Evolutionary conservation across 2,113 vertebrate species (phyloP).

Genomic region (Pardalotus punctatus): DNA sequence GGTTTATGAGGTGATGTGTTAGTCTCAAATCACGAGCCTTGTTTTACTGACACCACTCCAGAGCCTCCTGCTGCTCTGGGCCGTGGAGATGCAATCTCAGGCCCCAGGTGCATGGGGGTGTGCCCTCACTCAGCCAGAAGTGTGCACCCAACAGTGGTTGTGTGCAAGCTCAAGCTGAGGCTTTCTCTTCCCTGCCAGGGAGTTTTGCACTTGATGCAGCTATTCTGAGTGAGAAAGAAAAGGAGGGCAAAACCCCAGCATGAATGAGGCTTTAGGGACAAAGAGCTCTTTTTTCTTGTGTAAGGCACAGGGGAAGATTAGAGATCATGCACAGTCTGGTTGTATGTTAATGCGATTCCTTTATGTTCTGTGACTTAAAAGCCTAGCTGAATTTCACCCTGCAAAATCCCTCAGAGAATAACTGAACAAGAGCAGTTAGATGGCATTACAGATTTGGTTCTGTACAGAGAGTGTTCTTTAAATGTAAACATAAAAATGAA

Average conservation of each 20-base stretch:
- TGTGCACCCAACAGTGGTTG: neutral
- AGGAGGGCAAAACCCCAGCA: neutral
- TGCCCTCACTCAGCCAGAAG: neutral
- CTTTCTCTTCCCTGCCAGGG: neutral
- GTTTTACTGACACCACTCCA: neutral
- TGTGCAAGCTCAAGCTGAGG: neutral
- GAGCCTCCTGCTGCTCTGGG: neutral
- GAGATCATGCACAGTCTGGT: neutral
- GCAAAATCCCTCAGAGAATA: neutral
- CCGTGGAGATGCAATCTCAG: neutral
- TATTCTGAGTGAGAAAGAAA: neutral
- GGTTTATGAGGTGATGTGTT: neutral
- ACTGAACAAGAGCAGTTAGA: neutral
- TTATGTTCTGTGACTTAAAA: neutral
- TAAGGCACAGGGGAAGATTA: neutral
- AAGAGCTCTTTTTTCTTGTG: neutral
- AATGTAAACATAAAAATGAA: neutral
- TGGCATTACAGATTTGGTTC: neutral
- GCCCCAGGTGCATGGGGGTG: neutral
- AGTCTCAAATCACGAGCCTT: neutral
- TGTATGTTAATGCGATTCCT: neutral
- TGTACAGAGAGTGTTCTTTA: neutral
- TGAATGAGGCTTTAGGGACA: conserved; percentile 11
- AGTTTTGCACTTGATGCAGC: neutral
- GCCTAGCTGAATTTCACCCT: neutral